Evolutionary conservation across 2,888 invertebrate genomes (phyloP).

Genomic region (Ecdyonurus torrentis): DNA sequence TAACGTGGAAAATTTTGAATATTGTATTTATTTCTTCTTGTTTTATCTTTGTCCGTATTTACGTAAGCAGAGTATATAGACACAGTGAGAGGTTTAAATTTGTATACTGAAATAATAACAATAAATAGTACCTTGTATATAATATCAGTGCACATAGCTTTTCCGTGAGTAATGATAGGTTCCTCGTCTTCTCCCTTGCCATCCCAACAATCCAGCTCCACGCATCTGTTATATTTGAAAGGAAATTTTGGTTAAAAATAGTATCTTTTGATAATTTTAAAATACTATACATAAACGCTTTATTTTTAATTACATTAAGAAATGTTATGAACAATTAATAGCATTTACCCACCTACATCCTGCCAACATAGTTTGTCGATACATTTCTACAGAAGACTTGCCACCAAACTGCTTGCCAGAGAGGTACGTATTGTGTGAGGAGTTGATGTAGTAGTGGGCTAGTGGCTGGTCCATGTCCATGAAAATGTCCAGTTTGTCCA

Average conservation of each 20-base stretch:
- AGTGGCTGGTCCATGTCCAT: constrained; percentile 54
- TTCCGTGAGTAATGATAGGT: constrained; percentile 56
- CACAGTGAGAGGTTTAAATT: too few relatives aligned
- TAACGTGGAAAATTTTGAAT: too few relatives aligned
- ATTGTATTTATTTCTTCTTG: too few relatives aligned
- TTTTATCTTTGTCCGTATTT: too few relatives aligned
- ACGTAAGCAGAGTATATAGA: too few relatives aligned
- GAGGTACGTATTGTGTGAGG: constrained; percentile 44
- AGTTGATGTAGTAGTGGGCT: constrained; percentile 53
- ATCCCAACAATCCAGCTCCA: constrained; percentile 55
- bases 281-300: background rate
- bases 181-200: constrained; percentile 47
- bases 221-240: constrained; percentile 30
- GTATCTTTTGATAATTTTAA: background rate
- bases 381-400: constrained; percentile 52
- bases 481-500: constrained; percentile 45
- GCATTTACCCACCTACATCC: constrained; percentile 40
- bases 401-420: constrained; percentile 49
- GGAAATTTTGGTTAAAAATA: too few relatives aligned
- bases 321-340: too few relatives aligned
- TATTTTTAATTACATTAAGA: too few relatives aligned
- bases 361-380: constrained; percentile 39
- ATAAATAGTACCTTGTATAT: constrained; percentile 33
- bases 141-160: constrained; percentile 59
- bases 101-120: too few relatives aligned